Evolutionary conservation across 2,113 vertebrate species (phyloP), one percentile per base, ranked within the genome.

Genomic region (Patagioenas fasciata): DNA sequence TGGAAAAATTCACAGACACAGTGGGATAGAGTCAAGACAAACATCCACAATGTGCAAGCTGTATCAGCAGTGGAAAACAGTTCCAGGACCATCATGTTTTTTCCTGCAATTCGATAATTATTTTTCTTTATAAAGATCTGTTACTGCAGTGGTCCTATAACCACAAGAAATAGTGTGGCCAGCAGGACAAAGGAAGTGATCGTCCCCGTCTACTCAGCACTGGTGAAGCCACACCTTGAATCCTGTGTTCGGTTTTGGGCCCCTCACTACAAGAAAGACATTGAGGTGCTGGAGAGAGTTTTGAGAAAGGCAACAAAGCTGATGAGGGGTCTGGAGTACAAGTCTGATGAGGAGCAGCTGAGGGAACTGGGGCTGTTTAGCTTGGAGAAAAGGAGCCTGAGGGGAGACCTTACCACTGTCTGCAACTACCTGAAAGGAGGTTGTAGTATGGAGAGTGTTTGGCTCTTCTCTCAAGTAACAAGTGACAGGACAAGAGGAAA

Each of bases 171-270:
- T 1, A 34, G 11, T 1, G 4, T 36, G 17, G 10, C 9, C 50
- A 53, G 15, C 24, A 64, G 18, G 44, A 65, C 1, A 1, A 58
- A 29, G 19, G 20, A 24, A 16, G 44, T 5, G 19, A 47, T 47
- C 0, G 0, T 62, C 0, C 7, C 26, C 26, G 32, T 32, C 15
- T 34, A 18, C 21, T 54, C 0, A 0, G 12, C 12, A 7, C 56
- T 24, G 29, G 12, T 34, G 23, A 40, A 44, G 32, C 42, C 0
- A 0, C 21, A 64, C 6, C 2, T 80, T 0, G 0, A 80, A 26
- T 71, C 0, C 19, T n/a, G 3, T 20, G 11, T 10, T 38, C n/a
- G 13, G 34, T 36, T 61, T 57, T 19, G 47, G 15, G 19, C 4
- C 2, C 5, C 34, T 70, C 47, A 10, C 26, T 6, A 11, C 34